Conservation (phyloP, 1,140 invertebrate species). For the Pseudomyrmex pallidus region DNA sequence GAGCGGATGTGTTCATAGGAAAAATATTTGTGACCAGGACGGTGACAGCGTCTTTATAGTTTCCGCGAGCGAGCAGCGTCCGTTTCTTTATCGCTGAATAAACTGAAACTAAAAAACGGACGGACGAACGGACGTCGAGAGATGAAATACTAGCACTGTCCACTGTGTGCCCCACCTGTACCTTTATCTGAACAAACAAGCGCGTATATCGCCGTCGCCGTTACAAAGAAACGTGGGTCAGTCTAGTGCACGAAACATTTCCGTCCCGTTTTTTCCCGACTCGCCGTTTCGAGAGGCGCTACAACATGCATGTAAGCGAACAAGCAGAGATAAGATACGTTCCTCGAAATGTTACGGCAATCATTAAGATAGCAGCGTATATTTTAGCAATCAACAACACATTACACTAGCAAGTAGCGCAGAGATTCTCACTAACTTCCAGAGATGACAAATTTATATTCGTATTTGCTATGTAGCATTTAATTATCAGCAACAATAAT, state of each 20-base stretch:
- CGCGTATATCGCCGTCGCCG: slow-evolving; percentile 75
- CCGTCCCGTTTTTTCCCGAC: slow-evolving; percentile 68
- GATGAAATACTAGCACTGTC: slow-evolving; percentile 83
- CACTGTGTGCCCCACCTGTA: slow-evolving; percentile 81
- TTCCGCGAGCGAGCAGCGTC: slow-evolving; percentile 37
- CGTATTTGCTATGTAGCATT: background rate
- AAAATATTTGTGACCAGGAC: slow-evolving; percentile 48
- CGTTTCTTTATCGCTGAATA: slow-evolving; percentile 75
- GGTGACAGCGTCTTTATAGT: slow-evolving; percentile 52
- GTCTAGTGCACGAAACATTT: slow-evolving; percentile 62
- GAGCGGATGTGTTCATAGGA: slow-evolving; percentile 55
- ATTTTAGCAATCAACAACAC: slow-evolving; percentile 17
- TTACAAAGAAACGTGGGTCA: slow-evolving; percentile 74
- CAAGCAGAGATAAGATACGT: slow-evolving; percentile 52
- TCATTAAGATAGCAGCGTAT: slow-evolving; percentile 52
- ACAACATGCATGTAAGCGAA: slow-evolving; percentile 39
- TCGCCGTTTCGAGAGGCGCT: slow-evolving; percentile 42
- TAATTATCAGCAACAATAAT: too few species aligned
- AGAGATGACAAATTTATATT: background rate
- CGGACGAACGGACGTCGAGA: slow-evolving; percentile 72
- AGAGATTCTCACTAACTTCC: background rate
- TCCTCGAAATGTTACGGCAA: slow-evolving; percentile 33
- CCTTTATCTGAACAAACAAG: slow-evolving; percentile 83
- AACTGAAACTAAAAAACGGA: slow-evolving; percentile 74
- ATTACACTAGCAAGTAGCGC: slow-evolving; percentile 6